Evolutionary conservation across 2,113 vertebrate species (phyloP).

Genomic region (Halcyon malimbica): DNA sequence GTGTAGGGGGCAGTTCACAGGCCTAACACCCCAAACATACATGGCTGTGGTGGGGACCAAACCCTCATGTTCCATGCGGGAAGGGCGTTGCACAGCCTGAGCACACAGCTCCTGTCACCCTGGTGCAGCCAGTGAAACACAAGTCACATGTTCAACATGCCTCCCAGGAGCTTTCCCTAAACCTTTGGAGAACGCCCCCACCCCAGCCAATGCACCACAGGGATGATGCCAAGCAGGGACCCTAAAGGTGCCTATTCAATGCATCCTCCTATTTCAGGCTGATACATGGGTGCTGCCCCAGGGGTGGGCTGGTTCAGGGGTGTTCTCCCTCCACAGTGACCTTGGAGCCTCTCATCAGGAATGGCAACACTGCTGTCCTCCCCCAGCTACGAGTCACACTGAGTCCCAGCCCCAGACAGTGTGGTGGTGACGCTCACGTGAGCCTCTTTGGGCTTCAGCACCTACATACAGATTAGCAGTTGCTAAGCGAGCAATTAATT

Average conservation of each 20-base stretch:
- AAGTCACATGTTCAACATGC: accelerated
- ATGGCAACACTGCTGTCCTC: not conserved
- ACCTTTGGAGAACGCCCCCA: not conserved
- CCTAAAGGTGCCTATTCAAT: not conserved
- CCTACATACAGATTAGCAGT: not conserved
- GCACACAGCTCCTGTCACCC: not conserved
- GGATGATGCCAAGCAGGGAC: not conserved
- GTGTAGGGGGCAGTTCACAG: accelerated
- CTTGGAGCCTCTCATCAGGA: not conserved
- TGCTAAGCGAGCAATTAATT: constrained; percentile 21
- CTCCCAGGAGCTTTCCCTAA: not conserved
- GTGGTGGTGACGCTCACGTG: not conserved
- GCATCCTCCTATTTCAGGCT: not conserved
- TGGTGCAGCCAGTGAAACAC: accelerated
- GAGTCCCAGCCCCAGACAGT: not conserved
- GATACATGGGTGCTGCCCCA: accelerated
- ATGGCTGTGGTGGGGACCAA: accelerated
- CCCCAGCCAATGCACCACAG: not conserved
- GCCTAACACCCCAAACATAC: accelerated
- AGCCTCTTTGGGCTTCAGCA: not conserved
- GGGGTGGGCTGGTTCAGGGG: not conserved
- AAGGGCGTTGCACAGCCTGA: not conserved
- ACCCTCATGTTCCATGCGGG: accelerated
- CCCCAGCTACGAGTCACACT: not conserved
- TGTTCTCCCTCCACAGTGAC: not conserved